Evolutionary conservation across 2,888 invertebrate species (phyloP).

Genomic region (Calliopum simillimum): DNA sequence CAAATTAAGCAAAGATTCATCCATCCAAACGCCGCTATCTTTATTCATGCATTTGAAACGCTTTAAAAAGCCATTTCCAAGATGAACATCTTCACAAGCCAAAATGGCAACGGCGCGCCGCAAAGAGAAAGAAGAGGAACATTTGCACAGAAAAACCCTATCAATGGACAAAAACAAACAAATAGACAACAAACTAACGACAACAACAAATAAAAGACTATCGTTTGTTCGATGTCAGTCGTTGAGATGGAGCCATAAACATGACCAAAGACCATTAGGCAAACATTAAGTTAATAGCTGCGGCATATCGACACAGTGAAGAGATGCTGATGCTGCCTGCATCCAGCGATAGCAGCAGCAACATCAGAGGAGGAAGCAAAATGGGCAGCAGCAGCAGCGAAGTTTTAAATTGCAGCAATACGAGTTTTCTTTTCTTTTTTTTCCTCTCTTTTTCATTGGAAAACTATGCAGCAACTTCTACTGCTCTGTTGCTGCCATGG

Average conservation of each 20-base stretch:
- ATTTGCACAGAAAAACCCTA: neutral
- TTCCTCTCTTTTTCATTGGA: no score
- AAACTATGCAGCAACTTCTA: no score
- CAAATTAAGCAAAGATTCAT: neutral
- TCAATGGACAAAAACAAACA: neutral
- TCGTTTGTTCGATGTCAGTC: neutral
- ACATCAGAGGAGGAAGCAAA: neutral
- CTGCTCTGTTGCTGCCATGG: no score
- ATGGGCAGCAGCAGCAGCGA: neutral
- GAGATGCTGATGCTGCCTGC: neutral
- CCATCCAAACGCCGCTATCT: neutral
- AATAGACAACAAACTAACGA: neutral
- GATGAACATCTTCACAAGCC: no score
- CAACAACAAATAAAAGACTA: neutral
- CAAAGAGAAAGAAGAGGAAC: neutral
- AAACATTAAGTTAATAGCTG: constrained; percentile 4
- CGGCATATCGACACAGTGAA: neutral
- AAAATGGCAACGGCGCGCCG: neutral
- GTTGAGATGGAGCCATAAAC: constrained; percentile 5
- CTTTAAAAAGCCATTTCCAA: constrained; percentile 2
- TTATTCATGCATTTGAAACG: constrained; percentile 6
- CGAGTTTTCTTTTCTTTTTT: no score
- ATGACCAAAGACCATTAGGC: neutral
- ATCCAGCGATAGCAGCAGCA: neutral
- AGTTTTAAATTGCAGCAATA: neutral